phyloP scores from a whole-genome alignment of 2,797 vertebrate species.

The Rhinichthys osculus region DNA sequence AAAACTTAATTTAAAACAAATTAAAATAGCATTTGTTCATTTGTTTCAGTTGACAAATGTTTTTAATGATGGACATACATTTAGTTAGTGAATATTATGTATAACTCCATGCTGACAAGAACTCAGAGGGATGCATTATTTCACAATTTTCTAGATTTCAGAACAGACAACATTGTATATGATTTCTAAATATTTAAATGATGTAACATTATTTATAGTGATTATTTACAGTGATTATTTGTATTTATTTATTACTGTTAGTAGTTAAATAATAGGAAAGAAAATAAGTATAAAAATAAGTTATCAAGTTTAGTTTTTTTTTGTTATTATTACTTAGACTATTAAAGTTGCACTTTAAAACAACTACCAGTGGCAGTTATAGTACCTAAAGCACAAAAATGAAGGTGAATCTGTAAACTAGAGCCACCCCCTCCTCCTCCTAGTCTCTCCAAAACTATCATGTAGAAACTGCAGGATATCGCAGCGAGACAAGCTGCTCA shows the following conservation, averaged over 20 bases:
- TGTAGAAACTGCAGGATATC: slow-evolving; percentile 48
- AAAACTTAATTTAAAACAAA: slow-evolving; percentile 29
- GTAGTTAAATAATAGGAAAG: background rate
- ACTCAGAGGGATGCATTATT: background rate
- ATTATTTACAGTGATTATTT: no score
- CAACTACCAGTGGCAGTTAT: background rate
- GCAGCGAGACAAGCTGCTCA: slow-evolving; percentile 41
- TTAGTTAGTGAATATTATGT: background rate
- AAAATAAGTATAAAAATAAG: background rate
- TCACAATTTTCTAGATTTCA: background rate
- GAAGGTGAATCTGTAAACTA: background rate
- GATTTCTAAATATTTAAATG: background rate
- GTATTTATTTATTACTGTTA: background rate
- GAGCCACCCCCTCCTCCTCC: background rate
- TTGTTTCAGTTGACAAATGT: slow-evolving; percentile 17
- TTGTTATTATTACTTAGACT: background rate
- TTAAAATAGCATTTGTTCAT: slow-evolving; percentile 35
- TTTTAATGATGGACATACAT: slow-evolving; percentile 12
- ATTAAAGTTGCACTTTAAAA: background rate
- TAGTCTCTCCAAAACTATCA: slow-evolving; percentile 47
- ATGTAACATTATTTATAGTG: background rate
- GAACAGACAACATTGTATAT: background rate
- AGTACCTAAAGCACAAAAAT: slow-evolving; percentile 14
- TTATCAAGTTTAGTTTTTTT: background rate
- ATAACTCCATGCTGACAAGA: background rate